These are phyloP conservation scores for Hybos culiciformis DNA, from an alignment of 2,888 invertebrate genomes.

Conservation along the genomic window DNA sequence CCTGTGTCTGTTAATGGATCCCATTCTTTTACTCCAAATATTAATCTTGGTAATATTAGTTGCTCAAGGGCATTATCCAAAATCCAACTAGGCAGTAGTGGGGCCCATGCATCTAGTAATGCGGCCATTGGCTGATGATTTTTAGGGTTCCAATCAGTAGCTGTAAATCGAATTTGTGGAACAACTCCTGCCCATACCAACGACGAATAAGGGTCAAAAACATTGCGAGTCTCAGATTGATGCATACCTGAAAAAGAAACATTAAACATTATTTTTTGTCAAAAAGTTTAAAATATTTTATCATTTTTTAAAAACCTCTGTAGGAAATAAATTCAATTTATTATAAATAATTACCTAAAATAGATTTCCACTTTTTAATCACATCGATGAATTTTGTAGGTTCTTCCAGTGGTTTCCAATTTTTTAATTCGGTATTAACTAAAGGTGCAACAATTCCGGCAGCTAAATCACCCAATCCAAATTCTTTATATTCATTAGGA, in stretches of 20 bases:
- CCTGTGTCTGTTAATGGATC: constrained; percentile 89
- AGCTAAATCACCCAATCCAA: constrained; percentile 70
- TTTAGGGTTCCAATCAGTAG: constrained; percentile 65
- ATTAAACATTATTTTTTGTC: too few relatives aligned
- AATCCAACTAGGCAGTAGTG: constrained; percentile 71
- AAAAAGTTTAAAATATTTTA: too few relatives aligned
- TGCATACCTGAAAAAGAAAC: constrained; percentile 23
- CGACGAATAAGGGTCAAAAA: constrained; percentile 57
- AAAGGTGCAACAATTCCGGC: constrained; percentile 74
- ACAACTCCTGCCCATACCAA: constrained; percentile 82
- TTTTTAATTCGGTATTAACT: constrained; percentile 55
- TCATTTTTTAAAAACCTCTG: too few relatives aligned
- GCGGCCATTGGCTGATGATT: constrained; percentile 63
- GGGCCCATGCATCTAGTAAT: constrained; percentile 68
- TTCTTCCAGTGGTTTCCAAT: constrained; percentile 65
- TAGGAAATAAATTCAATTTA: background rate
- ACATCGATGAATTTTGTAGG: constrained; percentile 50
- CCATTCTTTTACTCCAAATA: constrained; percentile 74
- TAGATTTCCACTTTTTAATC: constrained; percentile 56
- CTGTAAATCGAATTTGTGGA: constrained; percentile 58
- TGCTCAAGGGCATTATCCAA: constrained; percentile 69
- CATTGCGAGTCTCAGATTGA: constrained; percentile 26
- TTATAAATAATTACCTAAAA: constrained; percentile 34
- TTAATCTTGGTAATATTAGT: constrained; percentile 59
- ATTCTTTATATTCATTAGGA: constrained; percentile 66